Evolutionary conservation across 2,113 vertebrate species (phyloP).

Genomic region (Naja naja): DNA sequence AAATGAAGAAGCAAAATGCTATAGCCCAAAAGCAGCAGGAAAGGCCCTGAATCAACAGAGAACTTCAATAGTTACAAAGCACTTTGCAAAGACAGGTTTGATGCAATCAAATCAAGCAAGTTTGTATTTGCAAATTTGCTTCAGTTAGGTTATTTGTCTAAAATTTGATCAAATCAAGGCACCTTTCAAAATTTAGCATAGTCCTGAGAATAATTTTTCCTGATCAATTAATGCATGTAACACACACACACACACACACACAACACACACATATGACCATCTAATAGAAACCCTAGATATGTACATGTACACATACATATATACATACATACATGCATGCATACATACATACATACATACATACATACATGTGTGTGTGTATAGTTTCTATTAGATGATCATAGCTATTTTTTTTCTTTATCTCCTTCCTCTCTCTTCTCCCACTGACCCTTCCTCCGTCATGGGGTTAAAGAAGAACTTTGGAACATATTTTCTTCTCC

Average conservation of each 20-base stretch:
- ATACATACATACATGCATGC: no score
- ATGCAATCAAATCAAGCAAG: neutral
- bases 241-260: neutral
- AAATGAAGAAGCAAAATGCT: neutral
- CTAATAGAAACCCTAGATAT: no score
- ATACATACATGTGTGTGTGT: no score
- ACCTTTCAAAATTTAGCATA: neutral
- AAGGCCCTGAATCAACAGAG: neutral
- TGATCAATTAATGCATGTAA: neutral
- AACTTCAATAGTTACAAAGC: neutral
- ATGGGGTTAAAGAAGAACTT: neutral
- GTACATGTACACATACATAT: no score
- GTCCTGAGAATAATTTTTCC: neutral
- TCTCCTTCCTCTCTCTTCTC: neutral
- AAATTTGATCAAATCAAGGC: neutral
- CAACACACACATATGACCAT: no score
- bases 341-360: no score
- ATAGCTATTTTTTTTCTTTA: neutral
- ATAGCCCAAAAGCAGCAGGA: neutral
- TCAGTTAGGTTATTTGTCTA: no score
- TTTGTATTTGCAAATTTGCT: neutral
- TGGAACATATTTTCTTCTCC: no score
- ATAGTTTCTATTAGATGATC: neutral
- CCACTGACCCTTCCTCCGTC: neutral
- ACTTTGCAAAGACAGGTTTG: neutral